Percentiles rank a stretch among this genome's conserved stretches.
Evolutionary conservation across 2,797 vertebrate genomes (phyloP).

Genomic region (Diglossa cyanea): DNA sequence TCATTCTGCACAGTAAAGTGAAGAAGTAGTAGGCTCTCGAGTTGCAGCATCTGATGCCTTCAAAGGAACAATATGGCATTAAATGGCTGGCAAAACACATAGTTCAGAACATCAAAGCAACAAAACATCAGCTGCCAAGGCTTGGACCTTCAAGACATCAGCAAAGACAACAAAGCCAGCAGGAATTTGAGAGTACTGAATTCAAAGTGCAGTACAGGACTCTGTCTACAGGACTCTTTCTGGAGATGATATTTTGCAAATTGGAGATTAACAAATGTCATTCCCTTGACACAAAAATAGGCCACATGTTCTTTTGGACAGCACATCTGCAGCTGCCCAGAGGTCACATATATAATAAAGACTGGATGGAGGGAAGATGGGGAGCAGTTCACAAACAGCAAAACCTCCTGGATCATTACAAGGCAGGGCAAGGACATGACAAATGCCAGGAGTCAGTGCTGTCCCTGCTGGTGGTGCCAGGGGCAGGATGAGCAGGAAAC

Average conservation of each 20-base stretch:
- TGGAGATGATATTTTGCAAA: background rate
- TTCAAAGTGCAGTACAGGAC: background rate
- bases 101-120: conserved; percentile 83
- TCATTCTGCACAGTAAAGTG: conserved; percentile 83
- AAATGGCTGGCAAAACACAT: conserved; percentile 86
- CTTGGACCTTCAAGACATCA: background rate
- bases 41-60: conserved; percentile 84
- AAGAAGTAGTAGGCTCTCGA: conserved; percentile 88
- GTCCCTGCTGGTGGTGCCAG: background rate
- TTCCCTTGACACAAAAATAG: background rate
- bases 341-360: background rate
- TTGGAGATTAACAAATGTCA: background rate
- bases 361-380: background rate
- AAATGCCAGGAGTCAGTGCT: background rate
- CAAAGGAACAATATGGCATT: conserved; percentile 85
- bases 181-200: background rate
- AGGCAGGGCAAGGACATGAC: background rate
- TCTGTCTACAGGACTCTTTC: background rate
- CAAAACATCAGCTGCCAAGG: background rate
- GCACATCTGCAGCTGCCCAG: background rate
- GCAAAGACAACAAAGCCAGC: background rate
- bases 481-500: background rate
- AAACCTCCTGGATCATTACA: background rate
- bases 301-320: background rate
- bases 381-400: background rate